Base-by-base conservation (phyloP, 2,888 invertebrate genomes). In the Andrena dorsata region DNA sequence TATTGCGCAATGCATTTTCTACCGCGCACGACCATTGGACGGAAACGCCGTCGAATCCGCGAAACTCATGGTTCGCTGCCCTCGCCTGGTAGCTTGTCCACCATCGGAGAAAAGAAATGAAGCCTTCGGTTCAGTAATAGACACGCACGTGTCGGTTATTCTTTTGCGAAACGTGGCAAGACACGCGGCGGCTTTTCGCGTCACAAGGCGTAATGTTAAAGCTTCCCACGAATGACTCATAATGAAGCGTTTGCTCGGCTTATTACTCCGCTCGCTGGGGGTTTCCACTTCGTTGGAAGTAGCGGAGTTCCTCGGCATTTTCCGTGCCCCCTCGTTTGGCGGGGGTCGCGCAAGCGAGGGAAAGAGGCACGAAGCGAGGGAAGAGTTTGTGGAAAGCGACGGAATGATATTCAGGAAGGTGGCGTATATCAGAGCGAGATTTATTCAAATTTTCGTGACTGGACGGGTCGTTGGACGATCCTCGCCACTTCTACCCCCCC, bases 371-470 rank as follows among this genome's bases (percentile, higher is more conserved):
- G 20, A 32, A 23, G 32, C 10, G 26, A 10, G 26, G 0, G 66
- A 53, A 79, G 63, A 65, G 49, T 71, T 51, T 47, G 65, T 49
- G 72, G 68, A 79, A 72, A 72, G 72, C 73, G 65, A 56, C 53
- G 65, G 68, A 86, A 84, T 75, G 83, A 86, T 86, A 86, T 86
- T 86, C 86, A 83, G 65, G 66, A 71, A 72, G 71, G 63, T 56
- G 60, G 73, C 30, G 61, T 51, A 13, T 30, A 30, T n/a, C 53
- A 35, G 56, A 16, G 35, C 69, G 79, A 82, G 83, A 86, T 86
- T 86, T 86, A 86, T 86, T 86, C 79, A 86, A 86, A 86, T 86
- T 86, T 82, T 77, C 80, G 13, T 61, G 68, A 28, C 76, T 73
- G 75, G 66, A 51, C 76, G 64, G 32, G 26, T 64, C 69, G 51